Conservation (phyloP, 37 sponge, comb jelly and placozoan species). For the Mnemiopsis leidyi region DNA sequence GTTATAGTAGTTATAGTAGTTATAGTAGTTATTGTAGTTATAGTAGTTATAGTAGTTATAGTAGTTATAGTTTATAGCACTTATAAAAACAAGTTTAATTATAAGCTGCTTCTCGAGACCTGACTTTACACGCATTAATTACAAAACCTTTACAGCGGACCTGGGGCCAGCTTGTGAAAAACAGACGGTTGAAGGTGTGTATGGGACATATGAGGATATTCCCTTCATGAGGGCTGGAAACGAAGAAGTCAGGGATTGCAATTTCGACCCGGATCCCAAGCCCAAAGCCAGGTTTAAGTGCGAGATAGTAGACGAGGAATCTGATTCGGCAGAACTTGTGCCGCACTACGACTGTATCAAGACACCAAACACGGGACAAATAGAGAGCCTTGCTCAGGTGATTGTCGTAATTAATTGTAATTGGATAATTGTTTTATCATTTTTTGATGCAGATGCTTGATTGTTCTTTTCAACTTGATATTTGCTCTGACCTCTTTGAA, state of each 20-base stretch:
- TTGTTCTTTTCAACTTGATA: no score
- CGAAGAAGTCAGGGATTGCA: neutral
- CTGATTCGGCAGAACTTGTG: neutral
- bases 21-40: no score
- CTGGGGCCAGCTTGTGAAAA: neutral
- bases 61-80: no score
- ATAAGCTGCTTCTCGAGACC: no score
- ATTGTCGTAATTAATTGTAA: neutral
- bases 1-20: no score
- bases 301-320: neutral
- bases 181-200: neutral
- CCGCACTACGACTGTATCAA: neutral
- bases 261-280: neutral
- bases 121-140: no score
- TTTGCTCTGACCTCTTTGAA: no score
- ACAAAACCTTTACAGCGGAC: neutral
- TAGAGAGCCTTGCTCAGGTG: neutral
- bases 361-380: neutral
- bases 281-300: neutral
- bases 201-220: neutral
- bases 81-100: no score
- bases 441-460: no score
- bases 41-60: no score
- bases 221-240: neutral
- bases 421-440: neutral